Conservation (phyloP, 2,113 vertebrate species). For the Neolamprologus fasciatus region DNA sequence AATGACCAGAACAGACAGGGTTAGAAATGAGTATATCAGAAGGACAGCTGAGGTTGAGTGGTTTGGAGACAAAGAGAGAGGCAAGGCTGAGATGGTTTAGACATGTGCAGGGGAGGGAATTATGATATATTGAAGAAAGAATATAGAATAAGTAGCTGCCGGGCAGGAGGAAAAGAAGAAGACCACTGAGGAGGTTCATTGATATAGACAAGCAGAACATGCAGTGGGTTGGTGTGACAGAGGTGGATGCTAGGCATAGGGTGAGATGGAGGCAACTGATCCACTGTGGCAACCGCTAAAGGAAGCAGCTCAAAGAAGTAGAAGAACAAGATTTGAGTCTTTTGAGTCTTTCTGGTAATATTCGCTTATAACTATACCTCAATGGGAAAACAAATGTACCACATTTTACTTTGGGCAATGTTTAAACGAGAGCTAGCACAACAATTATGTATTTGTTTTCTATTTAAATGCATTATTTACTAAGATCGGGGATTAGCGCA, state of each 20-base stretch:
- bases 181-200: not conserved
- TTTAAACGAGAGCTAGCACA: not conserved
- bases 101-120: not conserved
- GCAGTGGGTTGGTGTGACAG: not conserved
- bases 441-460: not conserved
- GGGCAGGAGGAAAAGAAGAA: not conserved
- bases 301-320: not conserved
- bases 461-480: slow-evolving; percentile 26
- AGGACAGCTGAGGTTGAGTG: not conserved
- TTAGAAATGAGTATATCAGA: not conserved
- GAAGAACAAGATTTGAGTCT: not conserved
- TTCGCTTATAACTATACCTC: not conserved
- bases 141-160: not conserved
- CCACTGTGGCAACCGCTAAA: not conserved
- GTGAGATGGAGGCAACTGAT: not conserved
- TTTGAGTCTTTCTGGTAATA: not conserved
- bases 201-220: not conserved
- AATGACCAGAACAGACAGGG: not conserved
- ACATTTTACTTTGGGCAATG: not conserved
- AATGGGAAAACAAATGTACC: not conserved
- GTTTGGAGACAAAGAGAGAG: not conserved
- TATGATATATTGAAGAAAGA: not conserved
- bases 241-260: not conserved
- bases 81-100: not conserved
- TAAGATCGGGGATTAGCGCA: not conserved